A percentile compares a stretch with the other conserved stretches of the same genome.
phyloP scores from a whole-genome alignment of 2,888 invertebrate genomes.

The Celastrina argiolus region DNA sequence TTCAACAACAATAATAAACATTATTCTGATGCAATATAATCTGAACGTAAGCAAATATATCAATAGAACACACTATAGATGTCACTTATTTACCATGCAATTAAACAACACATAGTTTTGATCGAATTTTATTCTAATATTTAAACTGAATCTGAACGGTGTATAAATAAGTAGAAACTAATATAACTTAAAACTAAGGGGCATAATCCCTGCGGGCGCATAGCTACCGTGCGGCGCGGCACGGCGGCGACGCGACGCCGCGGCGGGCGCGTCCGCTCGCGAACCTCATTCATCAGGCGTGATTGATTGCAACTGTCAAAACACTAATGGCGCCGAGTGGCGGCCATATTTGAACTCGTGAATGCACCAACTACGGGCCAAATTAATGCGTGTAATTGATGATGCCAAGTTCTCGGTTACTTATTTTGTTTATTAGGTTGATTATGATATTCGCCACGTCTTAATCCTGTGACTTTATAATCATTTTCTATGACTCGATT shows the following conservation, averaged over 20 bases:
- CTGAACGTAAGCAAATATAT: background rate
- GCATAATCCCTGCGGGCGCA: conserved; percentile 11
- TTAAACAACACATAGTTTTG: background rate
- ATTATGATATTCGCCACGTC: background rate
- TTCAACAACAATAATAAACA: background rate
- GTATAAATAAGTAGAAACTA: too few relatives aligned
- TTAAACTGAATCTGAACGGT: background rate
- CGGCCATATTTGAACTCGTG: conserved; percentile 60
- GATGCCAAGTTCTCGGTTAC: conserved; percentile 66
- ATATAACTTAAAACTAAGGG: background rate
- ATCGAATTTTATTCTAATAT: background rate
- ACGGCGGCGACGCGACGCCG: conserved; percentile 24
- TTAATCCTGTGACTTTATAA: background rate
- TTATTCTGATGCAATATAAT: background rate
- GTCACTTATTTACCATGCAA: background rate
- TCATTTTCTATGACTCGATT: too few relatives aligned
- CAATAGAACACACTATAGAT: background rate
- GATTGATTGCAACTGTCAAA: conserved; percentile 78
- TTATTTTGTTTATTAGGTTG: conserved; percentile 36
- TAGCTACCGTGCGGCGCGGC: conserved; percentile 54
- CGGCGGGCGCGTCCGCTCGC: conserved; percentile 42
- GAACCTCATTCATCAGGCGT: conserved; percentile 70
- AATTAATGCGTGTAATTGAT: conserved; percentile 71
- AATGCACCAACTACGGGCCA: conserved; percentile 61
- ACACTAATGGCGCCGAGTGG: conserved; percentile 69